These are phyloP conservation scores for Australoheros scitulus DNA, from an alignment of 2,113 vertebrate genomes.

Conservation along the genomic window DNA sequence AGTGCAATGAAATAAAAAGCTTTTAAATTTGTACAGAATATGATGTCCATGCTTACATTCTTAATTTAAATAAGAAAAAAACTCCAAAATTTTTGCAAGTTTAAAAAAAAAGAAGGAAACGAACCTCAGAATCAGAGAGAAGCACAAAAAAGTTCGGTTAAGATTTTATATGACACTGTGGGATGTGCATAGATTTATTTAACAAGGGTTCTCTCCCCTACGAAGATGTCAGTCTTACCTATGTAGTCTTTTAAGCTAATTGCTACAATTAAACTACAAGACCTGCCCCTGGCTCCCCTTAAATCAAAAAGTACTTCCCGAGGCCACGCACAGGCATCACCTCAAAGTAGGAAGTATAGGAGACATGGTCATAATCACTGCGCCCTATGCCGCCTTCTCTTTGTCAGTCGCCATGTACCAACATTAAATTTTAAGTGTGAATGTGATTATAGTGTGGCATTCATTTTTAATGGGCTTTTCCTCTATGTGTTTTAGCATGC, in stretches of 20 bases:
- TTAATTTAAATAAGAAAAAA: not conserved
- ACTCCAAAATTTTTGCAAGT: not conserved
- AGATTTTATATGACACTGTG: not conserved
- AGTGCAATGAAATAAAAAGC: not conserved
- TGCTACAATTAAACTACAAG: conserved; percentile 52
- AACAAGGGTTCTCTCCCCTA: not conserved
- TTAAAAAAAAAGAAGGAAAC: not conserved
- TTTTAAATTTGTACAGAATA: not conserved
- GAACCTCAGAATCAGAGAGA: not conserved
- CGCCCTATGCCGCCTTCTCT: conserved; percentile 68
- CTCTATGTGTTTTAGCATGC: conserved; percentile 85
- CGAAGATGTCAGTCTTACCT: conserved; percentile 24
- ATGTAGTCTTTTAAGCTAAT: conserved; percentile 56
- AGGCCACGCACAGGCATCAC: conserved; percentile 48
- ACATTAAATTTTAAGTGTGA: conserved; percentile 86
- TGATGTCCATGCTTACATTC: not conserved
- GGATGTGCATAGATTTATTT: not conserved
- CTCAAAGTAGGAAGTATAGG: conserved; percentile 56
- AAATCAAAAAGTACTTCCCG: conserved; percentile 46
- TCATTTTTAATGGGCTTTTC: conserved; percentile 87
- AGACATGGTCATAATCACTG: conserved; percentile 68
- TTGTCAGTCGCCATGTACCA: conserved; percentile 74
- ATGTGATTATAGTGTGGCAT: conserved; percentile 85
- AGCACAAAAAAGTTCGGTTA: not conserved
- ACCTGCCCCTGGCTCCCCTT: conserved; percentile 38